Base-by-base conservation (phyloP, 1,140 invertebrate species). In the Drosophila pallidifrons region DNA sequence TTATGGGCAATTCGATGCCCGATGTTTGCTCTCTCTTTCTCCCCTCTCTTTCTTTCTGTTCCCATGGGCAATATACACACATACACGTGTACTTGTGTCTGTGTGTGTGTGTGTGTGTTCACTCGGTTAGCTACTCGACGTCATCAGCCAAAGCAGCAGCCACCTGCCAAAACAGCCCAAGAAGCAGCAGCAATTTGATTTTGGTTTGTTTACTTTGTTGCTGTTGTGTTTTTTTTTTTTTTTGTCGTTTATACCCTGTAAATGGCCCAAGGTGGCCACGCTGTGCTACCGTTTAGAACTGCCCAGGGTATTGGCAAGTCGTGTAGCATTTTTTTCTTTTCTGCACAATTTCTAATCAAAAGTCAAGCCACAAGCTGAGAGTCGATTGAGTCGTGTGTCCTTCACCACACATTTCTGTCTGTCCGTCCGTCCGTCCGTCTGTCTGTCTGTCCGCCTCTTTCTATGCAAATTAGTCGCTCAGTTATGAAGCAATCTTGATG, bases 1-100 rank as follows among this genome's bases (percentile, higher is more conserved):
- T 88, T 87, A 77, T 88, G 52, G 61, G 61, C 69, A 76, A 71
- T 82, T 82, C 75, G 79, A 87, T 87, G 75, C 74, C 63, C 75
- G 67, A 82, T 78, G 74, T 69, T 67, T 47, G 64, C 41, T 43
- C 41, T 3, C 11, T 38, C 6, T 30, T 1, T 5, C 30, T 3
- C n/a, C n/a, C n/a, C 30, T 30, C 4, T 6, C 47, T 10, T 46
- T 10, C 20, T 28, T 20, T 20, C 46, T 52, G 11, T 70, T 46
- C 49, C 79, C 71, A 73, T 74, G 79, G 79, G 81, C 68, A 20
- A 57, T 51, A 61, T 41, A 45, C 38, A 38, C 35, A 38, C 25
- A 13, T 46, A 43, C 32, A 28, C 16, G 13, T 46, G 55, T 55
- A 49, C 16, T 15, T 20, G 6, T 25, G 3, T 25, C 1, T 35